These are phyloP conservation scores for Ondatra zibethicus DNA, from an alignment of 2,113 vertebrate species.

Conservation along the genomic window DNA sequence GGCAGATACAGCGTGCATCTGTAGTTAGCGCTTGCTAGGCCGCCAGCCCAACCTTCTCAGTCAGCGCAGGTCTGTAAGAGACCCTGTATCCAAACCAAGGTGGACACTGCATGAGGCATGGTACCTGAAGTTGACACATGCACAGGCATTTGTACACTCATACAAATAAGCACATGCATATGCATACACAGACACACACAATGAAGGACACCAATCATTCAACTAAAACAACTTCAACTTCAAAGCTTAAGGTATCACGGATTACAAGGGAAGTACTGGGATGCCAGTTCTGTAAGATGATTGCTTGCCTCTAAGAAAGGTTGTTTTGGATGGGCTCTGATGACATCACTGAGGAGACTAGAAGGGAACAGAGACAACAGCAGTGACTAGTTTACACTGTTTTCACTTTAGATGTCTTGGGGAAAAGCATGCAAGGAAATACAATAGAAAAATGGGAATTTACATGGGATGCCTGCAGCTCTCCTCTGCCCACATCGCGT, in stretches of 20 bases:
- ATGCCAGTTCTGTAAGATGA: constrained; percentile 17
- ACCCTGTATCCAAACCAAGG: not conserved
- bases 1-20: not conserved
- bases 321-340: constrained; percentile 30
- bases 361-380: constrained; percentile 15
- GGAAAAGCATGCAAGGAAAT: constrained; percentile 58
- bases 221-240: not conserved
- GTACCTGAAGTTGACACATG: not conserved
- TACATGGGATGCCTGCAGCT: constrained; percentile 60
- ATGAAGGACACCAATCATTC: not conserved
- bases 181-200: not conserved
- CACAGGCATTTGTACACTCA: not conserved
- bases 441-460: constrained; percentile 74
- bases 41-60: not conserved
- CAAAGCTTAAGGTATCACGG: not conserved
- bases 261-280: not conserved
- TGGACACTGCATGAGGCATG: too few species aligned
- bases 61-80: not conserved
- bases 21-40: not conserved
- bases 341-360: not conserved
- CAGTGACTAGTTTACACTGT: constrained; percentile 36
- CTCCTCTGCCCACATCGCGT: constrained; percentile 18
- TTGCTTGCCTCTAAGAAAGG: constrained; percentile 40
- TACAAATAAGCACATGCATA: not conserved
- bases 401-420: constrained; percentile 64